These are phyloP conservation scores for Sisor rabdophorus DNA, from an alignment of 2,113 vertebrate species.

Conservation along the genomic window DNA sequence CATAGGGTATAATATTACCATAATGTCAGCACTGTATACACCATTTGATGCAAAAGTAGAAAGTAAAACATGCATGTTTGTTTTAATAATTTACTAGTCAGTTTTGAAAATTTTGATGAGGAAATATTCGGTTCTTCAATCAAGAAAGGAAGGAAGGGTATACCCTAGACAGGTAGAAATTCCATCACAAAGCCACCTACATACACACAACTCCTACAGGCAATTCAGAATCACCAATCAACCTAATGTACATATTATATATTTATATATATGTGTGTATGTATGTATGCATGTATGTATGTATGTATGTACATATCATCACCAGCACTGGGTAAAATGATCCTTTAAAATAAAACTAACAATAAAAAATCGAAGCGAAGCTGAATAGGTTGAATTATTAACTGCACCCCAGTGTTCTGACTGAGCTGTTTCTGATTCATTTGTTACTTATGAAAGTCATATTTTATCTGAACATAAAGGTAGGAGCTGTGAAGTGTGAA, in stretches of 20 bases:
- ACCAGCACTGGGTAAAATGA: not conserved
- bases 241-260: not conserved
- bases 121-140: too few species aligned
- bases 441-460: conserved; percentile 1
- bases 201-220: too few species aligned
- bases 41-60: too few species aligned
- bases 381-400: conserved; percentile 2
- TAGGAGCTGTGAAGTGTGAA: conserved; percentile 12
- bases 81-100: too few species aligned
- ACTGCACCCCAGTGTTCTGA: not conserved
- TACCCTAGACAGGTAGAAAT: too few species aligned
- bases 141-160: too few species aligned
- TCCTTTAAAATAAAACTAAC: not conserved
- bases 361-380: not conserved
- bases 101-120: too few species aligned
- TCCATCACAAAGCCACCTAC: too few species aligned
- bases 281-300: not conserved
- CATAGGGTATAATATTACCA: too few species aligned
- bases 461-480: conserved; percentile 12
- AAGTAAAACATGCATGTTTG: too few species aligned
- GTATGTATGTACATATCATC: not conserved
- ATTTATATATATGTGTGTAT: not conserved
- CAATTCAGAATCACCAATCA: too few species aligned
- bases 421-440: conserved; percentile 14
- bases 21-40: too few species aligned